Evolutionary conservation across 2,797 vertebrate genomes (phyloP).

Genomic region (Coreius guichenoti): DNA sequence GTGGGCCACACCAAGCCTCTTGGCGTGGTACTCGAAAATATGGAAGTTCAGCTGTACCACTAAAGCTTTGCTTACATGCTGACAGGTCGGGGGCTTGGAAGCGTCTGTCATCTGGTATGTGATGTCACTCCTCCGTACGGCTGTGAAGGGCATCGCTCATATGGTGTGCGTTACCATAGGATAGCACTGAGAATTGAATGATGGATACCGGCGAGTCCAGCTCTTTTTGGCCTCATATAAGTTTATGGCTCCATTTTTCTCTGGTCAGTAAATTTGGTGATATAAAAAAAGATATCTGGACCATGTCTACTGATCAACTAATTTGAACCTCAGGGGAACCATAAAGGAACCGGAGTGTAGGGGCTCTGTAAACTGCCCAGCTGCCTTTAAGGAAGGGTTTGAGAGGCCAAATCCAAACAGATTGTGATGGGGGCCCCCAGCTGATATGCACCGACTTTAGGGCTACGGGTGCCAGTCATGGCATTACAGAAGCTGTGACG

Average conservation of each 20-base stretch:
- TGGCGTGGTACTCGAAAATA: slow-evolving; percentile 72
- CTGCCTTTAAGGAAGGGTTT: slow-evolving; percentile 53
- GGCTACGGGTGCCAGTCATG: slow-evolving; percentile 69
- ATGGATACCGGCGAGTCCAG: slow-evolving; percentile 64
- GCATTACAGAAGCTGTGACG: slow-evolving; percentile 67
- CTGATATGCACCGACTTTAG: slow-evolving; percentile 61
- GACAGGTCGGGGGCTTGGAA: slow-evolving; percentile 60
- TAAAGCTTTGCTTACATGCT: slow-evolving; percentile 68
- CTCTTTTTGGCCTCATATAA: slow-evolving; percentile 68
- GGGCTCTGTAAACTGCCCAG: slow-evolving; percentile 62
- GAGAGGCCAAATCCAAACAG: slow-evolving; percentile 72
- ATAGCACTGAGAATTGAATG: slow-evolving; percentile 65
- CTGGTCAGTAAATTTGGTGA: slow-evolving; percentile 67
- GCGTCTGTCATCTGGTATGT: slow-evolving; percentile 63
- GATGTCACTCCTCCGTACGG: slow-evolving; percentile 70
- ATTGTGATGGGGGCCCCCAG: slow-evolving; percentile 64
- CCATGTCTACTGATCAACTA: slow-evolving; percentile 60
- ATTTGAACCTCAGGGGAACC: slow-evolving; percentile 60
- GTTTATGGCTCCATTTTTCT: slow-evolving; percentile 67
- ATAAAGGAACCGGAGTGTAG: slow-evolving; percentile 60
- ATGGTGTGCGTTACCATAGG: slow-evolving; percentile 47
- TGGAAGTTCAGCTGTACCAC: slow-evolving; percentile 65
- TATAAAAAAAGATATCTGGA: slow-evolving; percentile 62
- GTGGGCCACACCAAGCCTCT: slow-evolving; percentile 69
- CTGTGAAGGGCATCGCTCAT: slow-evolving; percentile 60